phyloP scores from a whole-genome alignment of 2,113 vertebrate genomes.

The Heteronetta atricapilla region DNA sequence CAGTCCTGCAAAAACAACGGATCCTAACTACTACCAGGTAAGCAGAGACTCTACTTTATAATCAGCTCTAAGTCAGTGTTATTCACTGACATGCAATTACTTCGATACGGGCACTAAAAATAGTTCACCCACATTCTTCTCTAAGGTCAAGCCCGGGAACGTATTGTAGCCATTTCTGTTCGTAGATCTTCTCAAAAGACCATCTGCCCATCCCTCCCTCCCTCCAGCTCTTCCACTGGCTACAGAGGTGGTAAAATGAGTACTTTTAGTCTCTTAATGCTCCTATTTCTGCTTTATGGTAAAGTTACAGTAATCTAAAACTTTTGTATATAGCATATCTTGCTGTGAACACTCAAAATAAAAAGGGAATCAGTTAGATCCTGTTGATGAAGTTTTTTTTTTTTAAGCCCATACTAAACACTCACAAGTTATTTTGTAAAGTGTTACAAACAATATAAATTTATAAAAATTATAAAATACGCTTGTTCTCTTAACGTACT shows the following conservation, averaged over 20 bases:
- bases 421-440: background rate
- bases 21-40: background rate
- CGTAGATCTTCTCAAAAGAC: background rate
- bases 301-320: background rate
- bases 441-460: background rate
- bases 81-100: background rate
- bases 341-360: background rate
- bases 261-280: background rate
- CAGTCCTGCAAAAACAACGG: background rate
- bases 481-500: background rate
- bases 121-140: conserved; percentile 24
- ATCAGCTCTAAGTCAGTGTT: background rate
- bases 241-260: background rate
- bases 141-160: background rate
- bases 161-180: background rate
- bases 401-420: background rate
- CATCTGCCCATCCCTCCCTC: no score
- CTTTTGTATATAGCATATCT: background rate
- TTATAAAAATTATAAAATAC: background rate
- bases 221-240: background rate
- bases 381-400: background rate
- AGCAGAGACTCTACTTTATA: background rate
- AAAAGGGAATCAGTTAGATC: background rate
- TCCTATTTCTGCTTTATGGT: background rate
- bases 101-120: background rate